Evolutionary conservation across 2,888 invertebrate species (phyloP).

Genomic region (Miltochrista miniata): DNA sequence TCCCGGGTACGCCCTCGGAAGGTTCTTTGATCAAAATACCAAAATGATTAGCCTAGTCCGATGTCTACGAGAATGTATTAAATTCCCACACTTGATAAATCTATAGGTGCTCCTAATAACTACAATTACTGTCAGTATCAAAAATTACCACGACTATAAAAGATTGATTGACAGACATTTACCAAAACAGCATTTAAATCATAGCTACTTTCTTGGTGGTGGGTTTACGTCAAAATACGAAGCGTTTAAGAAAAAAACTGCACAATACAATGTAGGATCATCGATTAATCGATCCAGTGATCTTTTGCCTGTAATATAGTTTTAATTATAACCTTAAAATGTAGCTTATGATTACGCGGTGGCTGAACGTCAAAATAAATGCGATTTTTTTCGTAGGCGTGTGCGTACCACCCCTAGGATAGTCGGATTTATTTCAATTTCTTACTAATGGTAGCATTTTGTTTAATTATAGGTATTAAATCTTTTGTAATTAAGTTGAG

Average conservation of each 20-base stretch:
- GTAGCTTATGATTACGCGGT: constrained; percentile 70
- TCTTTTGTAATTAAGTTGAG: constrained; percentile 54
- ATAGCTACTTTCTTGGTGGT: constrained; percentile 15
- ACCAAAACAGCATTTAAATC: constrained; percentile 19
- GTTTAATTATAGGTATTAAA: constrained; percentile 64
- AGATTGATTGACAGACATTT: constrained; percentile 30
- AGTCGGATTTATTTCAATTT: constrained; percentile 71
- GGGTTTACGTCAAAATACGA: constrained; percentile 24
- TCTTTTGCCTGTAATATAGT: constrained; percentile 61
- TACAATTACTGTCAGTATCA: background rate
- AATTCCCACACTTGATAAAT: background rate
- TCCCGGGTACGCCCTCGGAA: no score
- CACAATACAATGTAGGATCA: constrained; percentile 45
- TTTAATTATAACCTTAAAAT: constrained; percentile 66
- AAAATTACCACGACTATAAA: constrained; percentile 4
- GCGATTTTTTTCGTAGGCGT: constrained; percentile 59
- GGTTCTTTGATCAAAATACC: no score
- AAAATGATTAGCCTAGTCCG: no score
- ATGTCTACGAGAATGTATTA: background rate
- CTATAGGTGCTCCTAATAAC: background rate
- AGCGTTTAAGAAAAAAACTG: constrained; percentile 23
- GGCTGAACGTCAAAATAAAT: constrained; percentile 72
- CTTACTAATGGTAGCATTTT: constrained; percentile 47
- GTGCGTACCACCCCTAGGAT: constrained; percentile 46
- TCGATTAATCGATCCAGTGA: constrained; percentile 70